Base-by-base conservation (phyloP, 2,888 invertebrate genomes). In the Cryptus armator region DNA sequence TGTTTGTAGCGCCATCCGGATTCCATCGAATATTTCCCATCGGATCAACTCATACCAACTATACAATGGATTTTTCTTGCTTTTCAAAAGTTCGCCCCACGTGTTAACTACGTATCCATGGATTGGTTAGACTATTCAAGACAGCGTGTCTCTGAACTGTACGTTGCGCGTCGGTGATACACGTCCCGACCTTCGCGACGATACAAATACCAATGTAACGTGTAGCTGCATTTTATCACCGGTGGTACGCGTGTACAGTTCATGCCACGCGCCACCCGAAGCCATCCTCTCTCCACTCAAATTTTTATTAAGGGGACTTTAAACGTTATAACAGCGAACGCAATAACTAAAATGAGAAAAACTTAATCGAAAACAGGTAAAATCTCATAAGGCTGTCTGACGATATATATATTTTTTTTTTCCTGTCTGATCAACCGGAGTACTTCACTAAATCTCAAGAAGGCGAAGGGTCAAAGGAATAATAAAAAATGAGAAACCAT, bases 221-320 rank as follows among this genome's bases (percentile, higher is more conserved):
- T 24, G 14, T 0, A 19, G 6, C 56, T 72, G 72, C 59, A 37
- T 59, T 72, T 72, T 72, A 72, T 59, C 14, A n/a, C 9, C 29
- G 43, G 4, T 1, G 43, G 56, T 72, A 59, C 72, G 56, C 59
- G 59, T 72, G 72, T 44, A 44, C 24, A 9, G 7, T 19, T n/a
- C 24, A 19, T 44, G 59, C 56, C 56, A 56, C 14, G 24, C 56
- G 4, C 24, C 56, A 56, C 56, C n/a, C 10, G 9, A 10, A 53
- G 19, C 10, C 16, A 19, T 37, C 1, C 32, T 24, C 32, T n/a
- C 16, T 37, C 1, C 16, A 19, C 19, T n/a, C 29, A 48, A 37
- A 48, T 10, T 51, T 48, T 32, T 32, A 44, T 48, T 46, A 56
- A 12, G 12, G 37, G n/a, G 6, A 10, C 10, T 62, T n/a, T 14